Base-by-base conservation (phyloP, 2,797 vertebrate genomes). In the Sylvilagus floridanus region DNA sequence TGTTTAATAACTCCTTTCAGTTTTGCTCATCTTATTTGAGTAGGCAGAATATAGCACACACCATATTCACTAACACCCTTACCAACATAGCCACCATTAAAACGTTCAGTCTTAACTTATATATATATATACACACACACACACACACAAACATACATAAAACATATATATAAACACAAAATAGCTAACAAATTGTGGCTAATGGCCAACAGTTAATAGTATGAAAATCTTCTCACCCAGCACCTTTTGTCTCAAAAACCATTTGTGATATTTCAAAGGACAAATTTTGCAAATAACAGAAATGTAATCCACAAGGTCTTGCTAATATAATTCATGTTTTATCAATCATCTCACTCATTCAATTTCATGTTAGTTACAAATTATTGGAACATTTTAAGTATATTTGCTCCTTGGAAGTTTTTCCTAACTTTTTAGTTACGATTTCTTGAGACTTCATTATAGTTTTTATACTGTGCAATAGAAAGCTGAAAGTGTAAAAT, bases 351-450 rank as follows among this genome's bases (percentile, higher is more conserved):
- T 21, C 60, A 81, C n/a, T 21, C 60, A 81, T 69, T 12, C 30
- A 73, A 42, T 78, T 93, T 76, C 11, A 78, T 72, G 88, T 88
- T 73, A 88, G 75, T 62, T 84, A n/a, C n/a, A 57, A 76, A 76
- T 63, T 37, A 84, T 57, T 72, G 28, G 71, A 37, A 26, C 73
- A 22, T 75, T 89, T 88, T 73, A 73, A 73, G 28, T 71, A 71
- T 3, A 26, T 69, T 17, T 88, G 5, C 0, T 57, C 4, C 13
- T 37, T 72, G 50, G 11, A 62, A 62, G 72, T 78, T 21, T 84
- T 88, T 84, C 42, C 16, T 28, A 69, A 16, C 1, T 11, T 54
- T 17, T 24, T 21, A 66, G 8, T 79, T 79, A 66, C 21, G 17
- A 24, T 76, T 71, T 42, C 22, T 47, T 88, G 30, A 65, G 16